phyloP scores from a whole-genome alignment of 2,797 vertebrate genomes.

The Tiaroga cobitis region DNA sequence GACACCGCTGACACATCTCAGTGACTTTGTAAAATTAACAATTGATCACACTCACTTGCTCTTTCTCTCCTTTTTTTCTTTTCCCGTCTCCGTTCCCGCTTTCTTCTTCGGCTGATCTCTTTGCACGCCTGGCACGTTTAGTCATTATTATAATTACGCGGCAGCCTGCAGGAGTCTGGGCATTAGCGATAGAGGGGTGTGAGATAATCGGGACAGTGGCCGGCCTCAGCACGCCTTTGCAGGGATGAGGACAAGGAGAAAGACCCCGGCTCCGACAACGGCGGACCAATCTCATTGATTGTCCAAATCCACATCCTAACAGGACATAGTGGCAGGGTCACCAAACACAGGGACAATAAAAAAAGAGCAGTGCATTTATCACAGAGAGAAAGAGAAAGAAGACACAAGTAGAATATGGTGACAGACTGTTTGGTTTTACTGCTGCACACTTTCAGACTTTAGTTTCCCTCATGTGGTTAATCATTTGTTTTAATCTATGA shows the following conservation, averaged over 20 bases:
- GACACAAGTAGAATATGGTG: slow-evolving; percentile 36
- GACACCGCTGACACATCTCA: slow-evolving; percentile 87
- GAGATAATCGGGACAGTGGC: slow-evolving; percentile 70
- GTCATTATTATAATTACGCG: slow-evolving; percentile 87
- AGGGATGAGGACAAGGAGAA: slow-evolving; percentile 30
- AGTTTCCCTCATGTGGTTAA: slow-evolving; percentile 54
- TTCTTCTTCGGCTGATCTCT: slow-evolving; percentile 64
- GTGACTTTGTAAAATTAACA: slow-evolving; percentile 93
- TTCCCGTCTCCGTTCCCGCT: slow-evolving; percentile 24
- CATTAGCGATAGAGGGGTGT: slow-evolving; percentile 72
- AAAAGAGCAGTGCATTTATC: slow-evolving; percentile 12
- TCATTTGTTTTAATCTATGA: not conserved
- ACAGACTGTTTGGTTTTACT: slow-evolving; percentile 72
- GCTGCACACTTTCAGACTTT: slow-evolving; percentile 65
- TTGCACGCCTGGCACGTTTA: slow-evolving; percentile 80
- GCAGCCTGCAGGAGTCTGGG: slow-evolving; percentile 70
- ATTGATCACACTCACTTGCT: slow-evolving; percentile 82
- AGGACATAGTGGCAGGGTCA: slow-evolving; percentile 37
- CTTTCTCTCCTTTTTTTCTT: slow-evolving; percentile 43
- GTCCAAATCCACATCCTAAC: slow-evolving; percentile 35
- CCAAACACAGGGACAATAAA: not conserved
- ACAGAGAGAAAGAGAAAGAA: not conserved
- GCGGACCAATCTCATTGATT: slow-evolving; percentile 40
- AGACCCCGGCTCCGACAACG: slow-evolving; percentile 24
- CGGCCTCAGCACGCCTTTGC: slow-evolving; percentile 47